phyloP scores from a whole-genome alignment of 2,888 invertebrate genomes.

The Osedax frankpressi region DNA sequence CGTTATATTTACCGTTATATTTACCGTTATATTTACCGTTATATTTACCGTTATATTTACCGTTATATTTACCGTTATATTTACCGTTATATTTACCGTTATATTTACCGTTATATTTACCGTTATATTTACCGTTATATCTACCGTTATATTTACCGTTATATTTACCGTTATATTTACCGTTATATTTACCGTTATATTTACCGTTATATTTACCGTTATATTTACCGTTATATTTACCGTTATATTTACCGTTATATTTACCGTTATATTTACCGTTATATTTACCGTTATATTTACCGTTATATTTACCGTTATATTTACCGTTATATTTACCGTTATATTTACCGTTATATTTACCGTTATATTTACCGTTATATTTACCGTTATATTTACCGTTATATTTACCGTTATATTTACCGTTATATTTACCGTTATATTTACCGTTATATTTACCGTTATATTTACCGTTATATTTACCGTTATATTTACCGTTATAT shows the following conservation, averaged over 20 bases:
- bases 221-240: constrained; percentile 10
- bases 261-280: constrained; percentile 14
- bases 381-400: no score
- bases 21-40: neutral
- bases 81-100: constrained; percentile 11
- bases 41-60: constrained; percentile 12
- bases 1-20: neutral
- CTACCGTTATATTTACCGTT: neutral
- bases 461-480: neutral
- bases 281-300: constrained; percentile 13
- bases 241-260: constrained; percentile 8
- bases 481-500: neutral
- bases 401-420: no score
- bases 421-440: no score
- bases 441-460: no score
- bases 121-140: constrained; percentile 13
- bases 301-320: constrained; percentile 9
- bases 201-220: constrained; percentile 6
- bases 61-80: constrained; percentile 9
- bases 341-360: neutral
- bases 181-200: constrained; percentile 14
- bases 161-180: constrained; percentile 12
- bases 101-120: constrained; percentile 12
- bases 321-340: neutral
- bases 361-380: no score